phyloP scores from a whole-genome alignment of 2,113 vertebrate species.

The Cynopterus brachyotis region DNA sequence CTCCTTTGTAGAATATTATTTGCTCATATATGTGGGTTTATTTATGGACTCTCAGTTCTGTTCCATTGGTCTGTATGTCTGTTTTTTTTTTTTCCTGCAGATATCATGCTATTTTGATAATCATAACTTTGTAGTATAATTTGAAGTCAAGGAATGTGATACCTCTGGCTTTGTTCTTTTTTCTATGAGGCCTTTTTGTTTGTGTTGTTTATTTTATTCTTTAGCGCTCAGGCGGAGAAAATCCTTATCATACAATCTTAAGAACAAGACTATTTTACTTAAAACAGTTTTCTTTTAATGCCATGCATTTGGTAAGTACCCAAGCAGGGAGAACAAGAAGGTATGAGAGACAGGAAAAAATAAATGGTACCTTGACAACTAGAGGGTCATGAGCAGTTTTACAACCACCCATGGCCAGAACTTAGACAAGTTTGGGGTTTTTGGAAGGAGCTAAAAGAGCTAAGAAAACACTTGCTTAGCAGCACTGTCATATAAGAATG shows the following conservation, averaged over 20 bases:
- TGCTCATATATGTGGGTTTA: too few species aligned
- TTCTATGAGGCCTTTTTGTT: background rate
- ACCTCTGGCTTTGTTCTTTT: too few species aligned
- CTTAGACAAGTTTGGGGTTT: background rate
- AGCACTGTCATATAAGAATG: background rate
- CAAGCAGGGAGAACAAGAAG: background rate
- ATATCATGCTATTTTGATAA: too few species aligned
- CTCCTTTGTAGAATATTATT: too few species aligned
- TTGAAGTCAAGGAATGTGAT: too few species aligned
- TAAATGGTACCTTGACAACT: background rate
- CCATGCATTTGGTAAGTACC: background rate
- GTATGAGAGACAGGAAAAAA: background rate
- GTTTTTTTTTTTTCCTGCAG: too few species aligned
- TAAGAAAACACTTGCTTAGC: background rate
- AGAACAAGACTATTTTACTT: background rate
- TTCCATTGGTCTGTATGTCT: too few species aligned
- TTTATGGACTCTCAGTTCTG: too few species aligned
- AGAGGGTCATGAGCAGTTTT: background rate
- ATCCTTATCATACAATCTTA: background rate
- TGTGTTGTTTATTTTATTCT: background rate
- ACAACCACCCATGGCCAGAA: background rate
- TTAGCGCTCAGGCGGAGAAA: background rate
- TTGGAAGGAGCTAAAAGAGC: background rate
- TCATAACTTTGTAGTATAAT: too few species aligned
- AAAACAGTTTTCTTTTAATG: slow-evolving; percentile 18